Evolutionary conservation across 2,113 vertebrate species (phyloP).

Genomic region (Phylloscopus trochilus): DNA sequence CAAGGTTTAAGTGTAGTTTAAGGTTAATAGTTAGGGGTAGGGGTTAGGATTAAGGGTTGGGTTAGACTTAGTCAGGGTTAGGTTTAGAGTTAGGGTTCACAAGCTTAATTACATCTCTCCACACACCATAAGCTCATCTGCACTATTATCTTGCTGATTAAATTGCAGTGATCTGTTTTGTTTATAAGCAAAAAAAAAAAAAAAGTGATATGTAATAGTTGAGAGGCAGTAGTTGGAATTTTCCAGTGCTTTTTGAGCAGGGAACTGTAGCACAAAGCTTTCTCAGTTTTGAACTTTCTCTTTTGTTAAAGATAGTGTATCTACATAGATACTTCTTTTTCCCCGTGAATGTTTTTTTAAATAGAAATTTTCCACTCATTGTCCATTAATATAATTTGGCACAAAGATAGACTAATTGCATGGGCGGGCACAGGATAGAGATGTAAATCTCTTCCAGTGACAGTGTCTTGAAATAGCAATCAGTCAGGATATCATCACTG

Average conservation of each 20-base stretch:
- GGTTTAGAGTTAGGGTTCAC: background rate
- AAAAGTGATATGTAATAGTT: background rate
- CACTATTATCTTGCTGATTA: background rate
- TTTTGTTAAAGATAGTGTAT: background rate
- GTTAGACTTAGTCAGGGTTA: background rate
- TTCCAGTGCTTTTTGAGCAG: background rate
- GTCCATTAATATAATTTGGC: background rate
- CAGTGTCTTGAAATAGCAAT: conserved; percentile 1
- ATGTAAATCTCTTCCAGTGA: background rate
- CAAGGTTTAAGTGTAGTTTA: background rate
- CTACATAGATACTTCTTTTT: background rate
- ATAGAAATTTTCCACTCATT: background rate
- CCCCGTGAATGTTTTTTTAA: background rate
- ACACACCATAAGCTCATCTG: background rate
- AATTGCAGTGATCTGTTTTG: background rate
- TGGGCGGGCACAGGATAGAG: background rate
- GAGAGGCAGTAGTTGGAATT: background rate
- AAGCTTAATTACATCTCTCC: background rate
- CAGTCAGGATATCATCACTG: background rate
- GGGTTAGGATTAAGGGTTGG: background rate
- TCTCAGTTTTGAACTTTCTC: background rate
- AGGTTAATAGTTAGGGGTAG: background rate
- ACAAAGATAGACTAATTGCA: conserved; percentile 1
- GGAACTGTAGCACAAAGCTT: background rate
- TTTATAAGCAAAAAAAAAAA: background rate